Conservation (phyloP, 1,140 invertebrate species). For the Drosophila insularis region DNA sequence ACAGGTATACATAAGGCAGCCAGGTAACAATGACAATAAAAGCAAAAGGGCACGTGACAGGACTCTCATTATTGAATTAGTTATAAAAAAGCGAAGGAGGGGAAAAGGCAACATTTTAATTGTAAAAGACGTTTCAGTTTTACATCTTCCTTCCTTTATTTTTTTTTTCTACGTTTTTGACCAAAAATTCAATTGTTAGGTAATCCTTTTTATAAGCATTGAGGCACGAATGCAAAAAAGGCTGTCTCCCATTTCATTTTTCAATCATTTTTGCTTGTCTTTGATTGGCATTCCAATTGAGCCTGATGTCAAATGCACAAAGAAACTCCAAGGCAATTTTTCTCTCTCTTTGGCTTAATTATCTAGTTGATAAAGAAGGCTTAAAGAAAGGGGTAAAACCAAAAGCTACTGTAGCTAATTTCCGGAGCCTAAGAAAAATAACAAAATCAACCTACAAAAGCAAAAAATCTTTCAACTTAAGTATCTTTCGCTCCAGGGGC, state of each 20-base stretch:
- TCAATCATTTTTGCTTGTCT: constrained; percentile 15
- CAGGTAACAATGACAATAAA: constrained; percentile 71
- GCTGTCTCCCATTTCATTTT: neutral
- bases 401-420: constrained; percentile 50
- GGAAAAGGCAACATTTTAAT: constrained; percentile 49
- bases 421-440: constrained; percentile 36
- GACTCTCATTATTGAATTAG: constrained; percentile 77
- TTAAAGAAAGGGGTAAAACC: constrained; percentile 7
- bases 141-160: constrained; percentile 1
- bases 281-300: constrained; percentile 65
- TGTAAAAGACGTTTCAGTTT: constrained; percentile 32
- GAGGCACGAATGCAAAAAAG: constrained; percentile 59
- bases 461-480: constrained; percentile 16
- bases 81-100: constrained; percentile 34
- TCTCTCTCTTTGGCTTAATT: neutral
- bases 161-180: neutral
- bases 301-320: constrained; percentile 66
- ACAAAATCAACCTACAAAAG: constrained; percentile 8
- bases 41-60: constrained; percentile 69
- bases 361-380: neutral
- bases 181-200: constrained; percentile 19
- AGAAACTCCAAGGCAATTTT: neutral
- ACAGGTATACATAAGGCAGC: constrained; percentile 49
- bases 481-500: constrained; percentile 28
- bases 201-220: constrained; percentile 67